Base-by-base conservation (phyloP, 2,113 vertebrate genomes). In the Erpornis zantholeuca region DNA sequence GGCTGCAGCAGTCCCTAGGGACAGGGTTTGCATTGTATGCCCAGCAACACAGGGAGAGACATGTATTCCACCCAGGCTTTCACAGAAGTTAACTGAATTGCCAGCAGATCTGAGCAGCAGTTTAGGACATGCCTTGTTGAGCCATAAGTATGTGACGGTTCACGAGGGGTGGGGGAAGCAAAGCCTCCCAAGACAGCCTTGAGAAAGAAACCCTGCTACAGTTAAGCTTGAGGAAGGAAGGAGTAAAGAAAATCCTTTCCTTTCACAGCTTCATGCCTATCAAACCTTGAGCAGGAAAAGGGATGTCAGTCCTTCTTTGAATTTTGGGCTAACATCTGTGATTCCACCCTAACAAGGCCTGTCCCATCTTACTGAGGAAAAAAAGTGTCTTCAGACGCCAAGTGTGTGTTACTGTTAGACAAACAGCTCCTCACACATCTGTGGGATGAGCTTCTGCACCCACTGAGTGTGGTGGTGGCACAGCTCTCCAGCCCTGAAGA, bases 401-500 rank as follows among this genome's bases (percentile, higher is more conserved):
- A 3, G 11, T 59, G 36, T n/a, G 35, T 28, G 38, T 14, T 22
- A 24, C 42, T 40, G 36, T 49, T 25, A 36, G 25, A 72, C n/a
- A 44, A 49, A 44, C 9, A 45, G 25, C 11, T 80, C 47, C 45
- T 82, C 47, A 15, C 13, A 24, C 0, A 0, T 7, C 18, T 0
- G 0, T 35, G 44, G 38, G 52, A 36, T 33, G 57, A 80, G 35
- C 27, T 47, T 63, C 63, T 40, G 10, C 3, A 4, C 35, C 45
- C 33, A 2, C 15, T 2, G 1, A 31, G 24, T 25, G 17, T 4
- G 3, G 8, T 9, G 35, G 18, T 40, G 44, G 29, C 57, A 60
- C 57, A 64, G 15, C 7, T 8, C 40, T 86, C 44, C 36, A 35
- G 36, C 25, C 33, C 40, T 0, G 0, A 35, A 33, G 38, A 45